Conservation (phyloP, 2,888 invertebrate genomes). For the Cybosia mesomella region DNA sequence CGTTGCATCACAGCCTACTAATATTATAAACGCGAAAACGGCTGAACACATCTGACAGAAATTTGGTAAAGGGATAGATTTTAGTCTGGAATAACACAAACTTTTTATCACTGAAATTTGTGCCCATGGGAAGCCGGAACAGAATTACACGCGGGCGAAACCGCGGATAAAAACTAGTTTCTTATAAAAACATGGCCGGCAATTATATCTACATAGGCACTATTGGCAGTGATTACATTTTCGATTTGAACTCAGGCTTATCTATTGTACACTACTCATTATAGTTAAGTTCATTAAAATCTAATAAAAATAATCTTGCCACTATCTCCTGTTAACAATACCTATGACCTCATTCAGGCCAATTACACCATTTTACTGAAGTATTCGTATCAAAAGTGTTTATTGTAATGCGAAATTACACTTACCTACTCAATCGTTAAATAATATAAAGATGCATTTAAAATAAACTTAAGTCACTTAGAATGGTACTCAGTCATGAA, state of each 20-base stretch:
- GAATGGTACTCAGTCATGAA: too few species aligned
- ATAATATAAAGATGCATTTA: neutral
- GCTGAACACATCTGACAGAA: too few species aligned
- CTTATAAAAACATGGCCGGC: neutral
- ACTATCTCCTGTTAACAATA: slow-evolving; percentile 25
- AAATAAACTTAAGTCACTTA: too few species aligned
- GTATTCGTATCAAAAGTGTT: slow-evolving; percentile 10
- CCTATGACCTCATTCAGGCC: slow-evolving; percentile 46
- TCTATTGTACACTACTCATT: neutral
- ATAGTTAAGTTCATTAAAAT: slow-evolving; percentile 19
- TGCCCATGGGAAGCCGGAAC: too few species aligned
- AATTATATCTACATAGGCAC: neutral
- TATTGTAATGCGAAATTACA: slow-evolving; percentile 1
- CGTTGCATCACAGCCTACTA: too few species aligned
- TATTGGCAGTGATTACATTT: neutral
- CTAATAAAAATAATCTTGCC: slow-evolving; percentile 5
- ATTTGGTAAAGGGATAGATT: too few species aligned
- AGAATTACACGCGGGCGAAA: too few species aligned
- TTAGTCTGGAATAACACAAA: too few species aligned
- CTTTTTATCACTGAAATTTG: too few species aligned
- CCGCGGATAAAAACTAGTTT: neutral
- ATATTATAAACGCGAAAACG: too few species aligned
- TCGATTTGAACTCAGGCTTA: neutral
- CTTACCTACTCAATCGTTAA: neutral
- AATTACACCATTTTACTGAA: slow-evolving; percentile 39